These are phyloP conservation scores for Pogonomyrmex barbatus DNA, from an alignment of 1,140 invertebrate species.

Conservation along the genomic window DNA sequence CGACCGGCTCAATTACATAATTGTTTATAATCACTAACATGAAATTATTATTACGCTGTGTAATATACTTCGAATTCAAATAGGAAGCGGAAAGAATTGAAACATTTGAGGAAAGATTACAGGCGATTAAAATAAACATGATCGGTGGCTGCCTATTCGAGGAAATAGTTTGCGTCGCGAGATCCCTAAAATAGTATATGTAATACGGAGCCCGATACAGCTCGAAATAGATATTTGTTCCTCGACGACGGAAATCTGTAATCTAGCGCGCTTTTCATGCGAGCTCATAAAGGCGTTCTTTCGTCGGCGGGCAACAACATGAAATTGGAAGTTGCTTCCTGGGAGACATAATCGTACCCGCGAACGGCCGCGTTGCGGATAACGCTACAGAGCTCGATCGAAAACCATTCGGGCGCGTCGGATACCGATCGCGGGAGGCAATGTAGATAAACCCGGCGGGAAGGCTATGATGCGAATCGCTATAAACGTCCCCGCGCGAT, in stretches of 20 bases:
- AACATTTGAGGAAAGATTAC: neutral
- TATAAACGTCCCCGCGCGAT: constrained; percentile 34
- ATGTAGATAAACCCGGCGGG: constrained; percentile 29
- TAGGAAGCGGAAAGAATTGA: neutral
- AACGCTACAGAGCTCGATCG: constrained; percentile 62
- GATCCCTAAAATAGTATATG: constrained; percentile 25
- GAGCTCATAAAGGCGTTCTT: neutral
- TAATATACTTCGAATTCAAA: neutral
- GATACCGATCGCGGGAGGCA: constrained; percentile 45
- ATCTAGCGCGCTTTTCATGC: constrained; percentile 31
- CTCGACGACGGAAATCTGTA: neutral
- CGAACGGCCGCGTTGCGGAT: constrained; percentile 54
- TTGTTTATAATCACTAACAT: neutral
- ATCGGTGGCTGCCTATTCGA: neutral
- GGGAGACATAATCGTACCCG: constrained; percentile 62
- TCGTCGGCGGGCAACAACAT: constrained; percentile 28
- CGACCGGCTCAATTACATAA: neutral
- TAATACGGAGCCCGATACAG: neutral
- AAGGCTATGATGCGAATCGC: neutral
- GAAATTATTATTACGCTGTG: neutral
- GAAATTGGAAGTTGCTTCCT: constrained; percentile 60
- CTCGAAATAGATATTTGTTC: constrained; percentile 11
- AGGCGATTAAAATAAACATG: neutral
- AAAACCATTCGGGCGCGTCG: constrained; percentile 53
- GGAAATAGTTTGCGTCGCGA: constrained; percentile 11